Base-by-base conservation (phyloP, 2,113 vertebrate species). In the Corythoichthys haematopterus region DNA sequence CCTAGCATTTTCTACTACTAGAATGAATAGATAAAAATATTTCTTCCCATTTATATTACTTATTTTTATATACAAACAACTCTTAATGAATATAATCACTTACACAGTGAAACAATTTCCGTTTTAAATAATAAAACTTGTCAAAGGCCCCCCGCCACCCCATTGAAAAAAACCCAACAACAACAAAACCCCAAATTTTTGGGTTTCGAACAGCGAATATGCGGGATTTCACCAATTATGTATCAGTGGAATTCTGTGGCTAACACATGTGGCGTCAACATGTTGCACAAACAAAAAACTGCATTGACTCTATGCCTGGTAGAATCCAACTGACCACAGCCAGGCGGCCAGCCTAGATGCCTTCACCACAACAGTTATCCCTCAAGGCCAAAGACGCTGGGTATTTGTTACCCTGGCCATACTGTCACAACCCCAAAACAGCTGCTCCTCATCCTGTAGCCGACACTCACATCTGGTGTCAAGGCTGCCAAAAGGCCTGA, bases 381-480 rank as follows among this genome's bases (percentile, higher is more conserved):
- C 75, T 75, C 47, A 68, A 45, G 72, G 69, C 65, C 68, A 80
- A 80, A 83, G 65, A 68, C 28, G 43, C 37, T 9, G 47, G 69
- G 65, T 83, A 82, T 84, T 87, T 85, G 10, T 71, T 83, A 80
- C 67, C 70, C 70, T 51, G 53, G 65, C 72, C 64, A 48, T 64
- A 66, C 66, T 77, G 57, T 69, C 68, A 68, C 51, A 74, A 59
- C 60, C 66, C 64, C 61, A 62, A 64, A 62, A 74, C 86, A 84
- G 86, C 81, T 86, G 80, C 68, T 87, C 81, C 61, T 55, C 65
- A 83, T 85, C 80, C 73, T 82, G 75, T 72, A 77, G 81, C 65
- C 71, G 80, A 78, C 77, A 64, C 65, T 72, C 74, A 81, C 88
- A 89, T 87, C 85, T 88, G 87, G 84, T 83, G 81, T 85, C 78